phyloP scores from a whole-genome alignment of 92 coral and sea anemone species.

The Metridium senile region DNA sequence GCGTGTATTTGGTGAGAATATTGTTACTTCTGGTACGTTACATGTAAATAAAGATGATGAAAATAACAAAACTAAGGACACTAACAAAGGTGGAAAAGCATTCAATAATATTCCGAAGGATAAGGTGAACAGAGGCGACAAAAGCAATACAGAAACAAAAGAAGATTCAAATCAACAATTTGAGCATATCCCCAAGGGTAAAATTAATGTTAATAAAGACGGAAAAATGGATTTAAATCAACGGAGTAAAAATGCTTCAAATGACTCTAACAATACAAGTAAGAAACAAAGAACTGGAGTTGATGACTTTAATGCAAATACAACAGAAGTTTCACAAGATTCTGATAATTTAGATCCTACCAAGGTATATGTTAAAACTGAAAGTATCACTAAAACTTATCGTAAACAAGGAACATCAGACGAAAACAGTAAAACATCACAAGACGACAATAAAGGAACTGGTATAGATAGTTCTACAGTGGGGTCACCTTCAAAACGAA shows the following conservation, averaged over 20 bases:
- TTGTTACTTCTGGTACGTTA: neutral
- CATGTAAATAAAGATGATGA: neutral
- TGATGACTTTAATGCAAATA: neutral
- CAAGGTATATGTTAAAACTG: neutral
- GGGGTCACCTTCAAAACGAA: too few relatives aligned
- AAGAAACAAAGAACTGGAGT: neutral
- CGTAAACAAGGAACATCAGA: neutral
- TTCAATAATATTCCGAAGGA: too few relatives aligned
- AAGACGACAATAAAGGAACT: neutral
- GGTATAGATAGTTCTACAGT: too few relatives aligned
- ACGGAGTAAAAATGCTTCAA: too few relatives aligned
- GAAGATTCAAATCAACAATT: too few relatives aligned
- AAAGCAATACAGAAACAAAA: too few relatives aligned
- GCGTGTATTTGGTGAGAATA: constrained; percentile 13
- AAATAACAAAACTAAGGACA: neutral
- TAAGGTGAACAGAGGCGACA: too few relatives aligned
- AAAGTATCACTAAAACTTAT: neutral
- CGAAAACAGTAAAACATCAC: neutral
- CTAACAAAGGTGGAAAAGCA: neutral
- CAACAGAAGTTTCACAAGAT: neutral
- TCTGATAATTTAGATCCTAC: neutral
- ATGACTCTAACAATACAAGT: neutral
- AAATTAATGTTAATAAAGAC: too few relatives aligned
- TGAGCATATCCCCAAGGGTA: too few relatives aligned
- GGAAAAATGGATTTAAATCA: too few relatives aligned